phyloP scores from a whole-genome alignment of 2,113 vertebrate species.

The Rhinopithecus roxellana region DNA sequence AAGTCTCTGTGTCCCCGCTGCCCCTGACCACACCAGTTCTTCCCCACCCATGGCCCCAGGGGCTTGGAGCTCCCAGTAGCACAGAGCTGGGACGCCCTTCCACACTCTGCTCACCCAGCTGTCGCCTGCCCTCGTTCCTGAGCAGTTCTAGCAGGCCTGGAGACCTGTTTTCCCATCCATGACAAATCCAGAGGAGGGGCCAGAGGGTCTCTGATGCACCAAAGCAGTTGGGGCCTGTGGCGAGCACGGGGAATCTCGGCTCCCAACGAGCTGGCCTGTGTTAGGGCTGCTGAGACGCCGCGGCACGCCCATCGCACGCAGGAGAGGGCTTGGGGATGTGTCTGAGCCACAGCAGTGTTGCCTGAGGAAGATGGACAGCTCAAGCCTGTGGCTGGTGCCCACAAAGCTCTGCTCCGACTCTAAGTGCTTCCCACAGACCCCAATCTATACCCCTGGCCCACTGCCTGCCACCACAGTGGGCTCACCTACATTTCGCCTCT shows the following conservation, averaged over 20 bases:
- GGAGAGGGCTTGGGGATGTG: not conserved
- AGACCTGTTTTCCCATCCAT: not conserved
- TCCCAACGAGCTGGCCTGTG: not conserved
- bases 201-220: not conserved
- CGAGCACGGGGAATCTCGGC: not conserved
- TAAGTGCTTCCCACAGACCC: not conserved
- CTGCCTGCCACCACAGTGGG: not conserved
- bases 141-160: not conserved
- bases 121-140: not conserved
- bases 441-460: too few relatives aligned
- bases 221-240: not conserved
- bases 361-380: not conserved
- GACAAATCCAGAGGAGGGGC: too few relatives aligned
- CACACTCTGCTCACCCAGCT: not conserved
- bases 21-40: too few relatives aligned
- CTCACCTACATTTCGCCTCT: too few relatives aligned
- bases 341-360: not conserved
- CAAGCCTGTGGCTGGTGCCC: not conserved
- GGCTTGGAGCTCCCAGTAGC: not conserved
- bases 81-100: not conserved
- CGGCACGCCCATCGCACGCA: fast-evolving
- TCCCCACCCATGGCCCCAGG: too few relatives aligned
- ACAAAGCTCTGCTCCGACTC: not conserved
- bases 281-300: not conserved
- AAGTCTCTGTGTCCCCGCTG: not conserved